Base-by-base conservation (phyloP, 92 coral and sea anemone species). In the Phenganax marumi region DNA sequence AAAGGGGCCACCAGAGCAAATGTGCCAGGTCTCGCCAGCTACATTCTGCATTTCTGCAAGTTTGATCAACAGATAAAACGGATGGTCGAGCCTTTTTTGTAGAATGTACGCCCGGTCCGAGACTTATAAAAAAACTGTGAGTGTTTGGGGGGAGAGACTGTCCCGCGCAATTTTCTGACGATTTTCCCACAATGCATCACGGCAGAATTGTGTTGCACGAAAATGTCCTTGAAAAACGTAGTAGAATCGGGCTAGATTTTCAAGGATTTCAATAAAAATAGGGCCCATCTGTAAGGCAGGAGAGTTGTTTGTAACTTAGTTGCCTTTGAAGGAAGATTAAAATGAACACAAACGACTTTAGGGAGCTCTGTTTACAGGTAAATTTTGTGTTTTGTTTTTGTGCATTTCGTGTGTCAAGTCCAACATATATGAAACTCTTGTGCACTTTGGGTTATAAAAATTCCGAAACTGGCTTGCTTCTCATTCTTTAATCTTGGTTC, bases 201-300 rank as follows among this genome's bases (percentile, higher is more conserved):
- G 25, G 4, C 13, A 0, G 26, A 76, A 76, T 50, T 76, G 81
- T 25, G 56, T 50, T 2, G 17, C 65, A 47, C 56, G 24, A 47
- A 33, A 3, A 50, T 54, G 48, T 74, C 56, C 80, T 74, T 16
- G 80, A 14, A 50, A 74, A 74, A 74, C 26, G 56, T 50, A 58
- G 8, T 74, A 54, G 16, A 50, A 50, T 74, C 80, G 65, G 80
- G 56, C 80, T 33, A 50, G 12, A 22, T 74, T 74, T 74, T 74
- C 56, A 74, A 58, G 52, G 56, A 58, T 76, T 76, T 76, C 81
- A 63, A 50, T 17, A 18, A 76, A 76, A 76, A 50, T 50, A 76
- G 61, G 50, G 81, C 69, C 17, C 81, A 76, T 50, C 81, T 76
- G 21, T 18, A 76, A 76, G 54, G 81, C 61, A 8, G 39, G 54